Percentiles rank a stretch among this genome's conserved stretches.
Evolutionary conservation across 2,797 vertebrate species (phyloP).

Genomic region (Tragelaphus oryx): DNA sequence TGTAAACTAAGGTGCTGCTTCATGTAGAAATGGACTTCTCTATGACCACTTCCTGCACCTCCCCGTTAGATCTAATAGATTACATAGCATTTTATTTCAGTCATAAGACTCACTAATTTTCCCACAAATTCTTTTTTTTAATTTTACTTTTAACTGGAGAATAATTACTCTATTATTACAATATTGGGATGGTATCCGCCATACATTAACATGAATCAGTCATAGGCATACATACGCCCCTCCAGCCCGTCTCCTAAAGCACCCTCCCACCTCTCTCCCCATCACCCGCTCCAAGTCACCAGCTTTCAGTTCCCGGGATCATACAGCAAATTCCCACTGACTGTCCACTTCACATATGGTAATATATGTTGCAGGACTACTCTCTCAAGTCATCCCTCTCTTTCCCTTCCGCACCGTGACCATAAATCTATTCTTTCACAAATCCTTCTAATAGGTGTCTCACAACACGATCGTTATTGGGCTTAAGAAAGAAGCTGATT

Average conservation of each 20-base stretch:
- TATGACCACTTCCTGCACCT: neutral
- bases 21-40: neutral
- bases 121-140: neutral
- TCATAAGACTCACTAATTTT: neutral
- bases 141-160: neutral
- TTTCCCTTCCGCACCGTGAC: neutral
- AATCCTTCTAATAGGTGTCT: neutral
- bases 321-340: neutral
- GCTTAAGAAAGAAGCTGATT: neutral
- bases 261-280: neutral
- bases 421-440: neutral
- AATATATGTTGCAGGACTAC: neutral
- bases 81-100: neutral
- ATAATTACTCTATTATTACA: neutral
- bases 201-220: neutral
- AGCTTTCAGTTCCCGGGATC: neutral
- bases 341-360: neutral
- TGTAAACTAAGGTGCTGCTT: neutral
- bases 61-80: neutral
- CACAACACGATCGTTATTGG: neutral
- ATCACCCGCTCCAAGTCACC: neutral
- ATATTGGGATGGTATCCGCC: neutral
- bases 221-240: fast-evolving
- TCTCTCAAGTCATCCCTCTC: neutral
- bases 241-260: neutral